These are phyloP conservation scores for Enteromius unitaeniatus DNA, from an alignment of 2,797 vertebrate genomes.

Conservation along the genomic window DNA sequence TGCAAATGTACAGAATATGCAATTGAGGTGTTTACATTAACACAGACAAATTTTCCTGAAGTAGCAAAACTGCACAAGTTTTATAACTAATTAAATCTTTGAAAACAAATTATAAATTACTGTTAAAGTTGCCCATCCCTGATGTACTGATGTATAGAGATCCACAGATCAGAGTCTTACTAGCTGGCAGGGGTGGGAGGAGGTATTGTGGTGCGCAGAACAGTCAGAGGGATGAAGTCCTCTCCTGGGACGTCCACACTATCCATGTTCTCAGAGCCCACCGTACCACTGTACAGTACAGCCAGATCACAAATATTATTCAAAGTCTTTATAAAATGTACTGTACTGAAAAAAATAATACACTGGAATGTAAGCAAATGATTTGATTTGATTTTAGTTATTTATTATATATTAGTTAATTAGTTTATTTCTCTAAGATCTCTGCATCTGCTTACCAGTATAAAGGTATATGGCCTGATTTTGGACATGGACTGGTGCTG, in stretches of 20 bases:
- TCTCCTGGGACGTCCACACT: constrained; percentile 68
- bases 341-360: neutral
- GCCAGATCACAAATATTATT: constrained; percentile 26
- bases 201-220: constrained; percentile 63
- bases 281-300: constrained; percentile 68
- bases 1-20: no score
- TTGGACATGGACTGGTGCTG: constrained; percentile 73
- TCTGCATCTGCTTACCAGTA: constrained; percentile 69
- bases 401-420: neutral
- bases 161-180: constrained; percentile 63
- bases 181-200: constrained; percentile 58
- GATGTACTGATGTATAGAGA: neutral
- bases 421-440: neutral
- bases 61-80: no score
- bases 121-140: no score
- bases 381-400: neutral
- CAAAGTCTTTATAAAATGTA: neutral
- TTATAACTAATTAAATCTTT: no score
- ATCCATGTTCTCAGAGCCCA: constrained; percentile 74
- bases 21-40: no score
- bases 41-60: no score
- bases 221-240: constrained; percentile 68
- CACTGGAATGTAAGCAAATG: neutral
- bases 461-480: constrained; percentile 75
- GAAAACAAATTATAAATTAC: no score